Evolutionary conservation across 2,113 vertebrate species (phyloP), one percentile per base, ranked within the genome.

Genomic region (Puntigrus tetrazona): DNA sequence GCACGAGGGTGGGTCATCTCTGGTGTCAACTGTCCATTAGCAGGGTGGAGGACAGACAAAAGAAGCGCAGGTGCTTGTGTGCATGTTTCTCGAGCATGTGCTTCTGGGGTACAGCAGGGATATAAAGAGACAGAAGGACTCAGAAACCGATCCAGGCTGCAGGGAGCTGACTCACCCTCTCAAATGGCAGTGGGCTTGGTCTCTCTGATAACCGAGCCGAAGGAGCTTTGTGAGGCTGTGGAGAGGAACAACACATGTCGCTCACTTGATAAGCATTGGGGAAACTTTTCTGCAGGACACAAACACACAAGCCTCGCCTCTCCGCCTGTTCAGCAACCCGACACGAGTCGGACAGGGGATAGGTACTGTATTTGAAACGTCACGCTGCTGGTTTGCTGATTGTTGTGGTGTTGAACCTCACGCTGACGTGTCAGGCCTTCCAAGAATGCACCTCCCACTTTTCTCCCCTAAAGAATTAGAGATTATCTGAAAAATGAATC

Each of bases 11-110:
- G 80, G 81, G 81, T 61, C 61, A 85, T 84, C 55, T 88, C 82
- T 75, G 61, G 87, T 88, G 84, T 88, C 84, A 77, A 20, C 45
- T 81, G 84, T 84, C 79, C 83, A 85, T 81, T 78, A 36, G 57
- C 4, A 22, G 81, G 87, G 81, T 72, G 84, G 81, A 63, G 80
- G 14, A 7, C 20, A 31, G 70, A 80, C 69, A 79, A 70, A 59
- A 79, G 52, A 22, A 43, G 41, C 41, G 4, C 73, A 83, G 84
- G 73, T 74, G 65, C 10, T 43, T 43, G 47, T 83, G 29, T 31
- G 70, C 69, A 61, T 75, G 82, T 45, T 57, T 75, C 82, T 61
- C 29, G 8, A 70, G 47, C 43, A 82, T 83, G 70, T 50, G 72
- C 45, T 80, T 84, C 75, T 45, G 65, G n/a, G 34, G 52, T 82